These are phyloP conservation scores for Premnoplex brunnescens DNA, from an alignment of 2,797 vertebrate species.

Conservation along the genomic window DNA sequence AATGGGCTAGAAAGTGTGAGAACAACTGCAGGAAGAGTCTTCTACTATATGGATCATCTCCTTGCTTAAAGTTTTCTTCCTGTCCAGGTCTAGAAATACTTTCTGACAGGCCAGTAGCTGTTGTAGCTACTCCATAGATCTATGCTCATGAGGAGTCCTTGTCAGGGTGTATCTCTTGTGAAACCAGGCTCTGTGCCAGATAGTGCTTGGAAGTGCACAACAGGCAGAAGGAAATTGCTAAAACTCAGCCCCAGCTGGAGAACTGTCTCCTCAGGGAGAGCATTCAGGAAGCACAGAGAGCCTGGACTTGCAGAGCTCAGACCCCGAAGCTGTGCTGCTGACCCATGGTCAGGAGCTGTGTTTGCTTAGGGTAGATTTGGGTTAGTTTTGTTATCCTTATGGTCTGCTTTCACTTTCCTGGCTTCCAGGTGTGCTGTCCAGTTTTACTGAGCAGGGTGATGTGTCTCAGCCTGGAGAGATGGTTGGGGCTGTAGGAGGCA, in stretches of 20 bases:
- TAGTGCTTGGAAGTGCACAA: background rate
- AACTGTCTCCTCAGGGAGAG: background rate
- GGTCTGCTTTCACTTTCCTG: background rate
- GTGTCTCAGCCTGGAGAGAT: background rate
- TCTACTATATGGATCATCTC: fast-evolving
- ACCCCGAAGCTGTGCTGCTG: background rate
- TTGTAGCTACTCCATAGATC: background rate
- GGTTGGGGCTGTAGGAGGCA: background rate
- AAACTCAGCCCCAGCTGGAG: background rate
- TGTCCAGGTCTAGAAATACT: background rate
- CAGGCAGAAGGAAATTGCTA: background rate
- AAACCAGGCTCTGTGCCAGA: background rate
- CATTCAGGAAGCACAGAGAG: background rate
- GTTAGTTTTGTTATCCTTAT: background rate
- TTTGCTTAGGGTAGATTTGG: background rate
- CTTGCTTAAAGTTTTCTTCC: background rate
- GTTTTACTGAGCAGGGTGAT: background rate
- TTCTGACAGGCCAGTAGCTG: background rate
- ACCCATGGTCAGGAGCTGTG: background rate
- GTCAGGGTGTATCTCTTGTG: background rate
- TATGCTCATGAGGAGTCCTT: background rate
- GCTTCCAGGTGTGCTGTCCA: background rate
- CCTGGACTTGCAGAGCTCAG: background rate
- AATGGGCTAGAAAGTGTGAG: background rate
- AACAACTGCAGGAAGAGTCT: background rate